Base-by-base conservation (phyloP, 2,888 invertebrate genomes). In the Holacanthella duospinosa region DNA sequence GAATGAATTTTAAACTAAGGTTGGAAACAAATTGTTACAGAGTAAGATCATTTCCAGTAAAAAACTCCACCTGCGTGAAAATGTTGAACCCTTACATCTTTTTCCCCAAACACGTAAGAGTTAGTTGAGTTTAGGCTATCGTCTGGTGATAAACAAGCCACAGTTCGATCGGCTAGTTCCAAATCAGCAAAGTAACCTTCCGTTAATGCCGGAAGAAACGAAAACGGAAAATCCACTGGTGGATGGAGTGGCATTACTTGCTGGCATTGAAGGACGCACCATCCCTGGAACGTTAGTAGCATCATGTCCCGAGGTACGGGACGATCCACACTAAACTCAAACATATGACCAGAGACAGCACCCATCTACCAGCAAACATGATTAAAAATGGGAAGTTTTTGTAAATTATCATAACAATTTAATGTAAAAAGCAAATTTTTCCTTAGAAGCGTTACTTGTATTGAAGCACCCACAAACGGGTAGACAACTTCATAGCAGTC, bases 131-230 rank as follows among this genome's bases (percentile, higher is more conserved):
- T 48, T 9, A 48, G 21, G n/a, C 48, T n/a, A 9, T 4, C 6
- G 21, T 48, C 48, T 9, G 48, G 48, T n/a, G 48, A 48, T 4
- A 21, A 48, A 4, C n/a, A 4, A 9, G 4, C 19, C 4, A 48
- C 21, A 4, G 28, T 57, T 4, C 24, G 19, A 21, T 29, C 57
- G 56, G 75, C 76, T n/a, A 84, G 77, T 26, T 76, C 76, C 64
- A 83, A 76, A 77, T 86, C 85, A 64, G 82, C 82, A 74, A 86
- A 86, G 75, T 82, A 85, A 1, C 83, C 83, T 70, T 85, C 84
- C 68, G 83, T 82, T 59, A 86, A 77, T 43, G 85, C 85, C 61
- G 83, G 81, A n/a, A 82, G 76, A 65, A 85, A 80, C n/a, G 82
- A 82, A 75, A 83, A 85, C 9, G 83, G 82, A 48, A 80, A 78